Conservation (phyloP, 2,888 invertebrate species). For the Smittia sp. region DNA sequence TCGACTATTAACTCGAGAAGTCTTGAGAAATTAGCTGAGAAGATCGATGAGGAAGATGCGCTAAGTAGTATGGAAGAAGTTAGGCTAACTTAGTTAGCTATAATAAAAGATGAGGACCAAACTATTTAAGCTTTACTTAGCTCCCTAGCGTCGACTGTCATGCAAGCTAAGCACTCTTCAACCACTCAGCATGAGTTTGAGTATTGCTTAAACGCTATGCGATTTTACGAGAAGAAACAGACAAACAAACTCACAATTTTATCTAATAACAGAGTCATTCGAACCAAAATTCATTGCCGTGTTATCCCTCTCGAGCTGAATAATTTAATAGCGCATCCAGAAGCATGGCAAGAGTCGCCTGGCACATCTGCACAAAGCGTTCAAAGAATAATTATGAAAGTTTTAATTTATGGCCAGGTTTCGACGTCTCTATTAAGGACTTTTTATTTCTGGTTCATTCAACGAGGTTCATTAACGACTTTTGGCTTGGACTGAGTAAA, state of each 20-base stretch:
- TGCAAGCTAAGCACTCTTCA: too few species aligned
- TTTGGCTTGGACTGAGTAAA: background rate
- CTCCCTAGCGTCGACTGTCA: too few species aligned
- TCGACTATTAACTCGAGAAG: slow-evolving; percentile 38
- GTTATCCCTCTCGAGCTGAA: slow-evolving; percentile 27
- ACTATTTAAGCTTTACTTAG: too few species aligned
- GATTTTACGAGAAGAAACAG: too few species aligned
- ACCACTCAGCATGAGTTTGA: too few species aligned
- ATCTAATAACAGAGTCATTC: background rate
- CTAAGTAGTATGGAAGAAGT: too few species aligned
- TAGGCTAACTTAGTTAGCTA: too few species aligned
- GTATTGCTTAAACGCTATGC: too few species aligned
- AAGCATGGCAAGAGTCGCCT: slow-evolving; percentile 33
- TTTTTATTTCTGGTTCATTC: slow-evolving; percentile 32
- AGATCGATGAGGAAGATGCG: background rate
- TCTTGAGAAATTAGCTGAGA: background rate
- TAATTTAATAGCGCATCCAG: background rate
- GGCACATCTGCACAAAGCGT: slow-evolving; percentile 37
- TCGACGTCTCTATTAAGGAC: background rate
- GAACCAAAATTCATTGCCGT: slow-evolving; percentile 32
- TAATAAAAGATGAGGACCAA: too few species aligned
- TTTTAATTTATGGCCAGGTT: slow-evolving; percentile 36
- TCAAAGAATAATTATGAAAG: slow-evolving; percentile 39
- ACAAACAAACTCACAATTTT: too few species aligned
- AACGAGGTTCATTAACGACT: slow-evolving; percentile 34